Conservation (phyloP, 2,113 vertebrate genomes). For the Tychaedon coryphoeus region DNA sequence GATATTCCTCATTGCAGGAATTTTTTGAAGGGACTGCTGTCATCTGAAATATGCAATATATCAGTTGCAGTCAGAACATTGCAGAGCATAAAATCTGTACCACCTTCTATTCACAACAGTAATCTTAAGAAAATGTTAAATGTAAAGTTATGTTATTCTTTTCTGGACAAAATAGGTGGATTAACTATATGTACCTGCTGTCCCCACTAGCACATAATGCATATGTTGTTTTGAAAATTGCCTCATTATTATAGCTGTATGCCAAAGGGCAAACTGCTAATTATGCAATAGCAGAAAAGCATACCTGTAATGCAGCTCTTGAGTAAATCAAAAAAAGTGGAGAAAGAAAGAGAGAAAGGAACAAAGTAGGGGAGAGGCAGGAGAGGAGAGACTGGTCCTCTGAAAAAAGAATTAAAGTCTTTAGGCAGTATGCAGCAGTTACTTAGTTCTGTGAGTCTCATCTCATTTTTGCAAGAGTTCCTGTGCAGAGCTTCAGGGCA, state of each 20-base stretch:
- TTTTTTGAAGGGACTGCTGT: neutral
- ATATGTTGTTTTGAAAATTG: neutral
- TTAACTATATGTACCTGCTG: neutral
- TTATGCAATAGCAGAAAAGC: neutral
- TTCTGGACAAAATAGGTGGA: neutral
- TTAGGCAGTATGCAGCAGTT: neutral
- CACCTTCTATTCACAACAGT: neutral
- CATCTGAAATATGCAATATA: neutral
- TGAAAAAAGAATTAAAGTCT: neutral
- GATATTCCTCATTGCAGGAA: neutral
- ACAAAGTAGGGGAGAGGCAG: neutral
- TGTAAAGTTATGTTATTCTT: neutral
- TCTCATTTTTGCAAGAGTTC: neutral
- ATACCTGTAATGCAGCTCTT: neutral
- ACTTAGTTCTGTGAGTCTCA: neutral
- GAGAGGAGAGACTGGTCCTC: neutral
- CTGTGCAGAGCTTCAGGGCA: neutral
- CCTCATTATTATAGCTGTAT: neutral
- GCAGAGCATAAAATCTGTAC: neutral
- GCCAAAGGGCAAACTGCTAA: neutral
- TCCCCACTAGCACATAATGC: neutral
- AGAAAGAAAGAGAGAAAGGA: neutral
- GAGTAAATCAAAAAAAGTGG: neutral
- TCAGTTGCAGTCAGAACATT: neutral
- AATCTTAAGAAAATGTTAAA: neutral